These are phyloP conservation scores for Scaptomyza caliginosa DNA, from an alignment of 2,888 invertebrate genomes.

Conservation along the genomic window DNA sequence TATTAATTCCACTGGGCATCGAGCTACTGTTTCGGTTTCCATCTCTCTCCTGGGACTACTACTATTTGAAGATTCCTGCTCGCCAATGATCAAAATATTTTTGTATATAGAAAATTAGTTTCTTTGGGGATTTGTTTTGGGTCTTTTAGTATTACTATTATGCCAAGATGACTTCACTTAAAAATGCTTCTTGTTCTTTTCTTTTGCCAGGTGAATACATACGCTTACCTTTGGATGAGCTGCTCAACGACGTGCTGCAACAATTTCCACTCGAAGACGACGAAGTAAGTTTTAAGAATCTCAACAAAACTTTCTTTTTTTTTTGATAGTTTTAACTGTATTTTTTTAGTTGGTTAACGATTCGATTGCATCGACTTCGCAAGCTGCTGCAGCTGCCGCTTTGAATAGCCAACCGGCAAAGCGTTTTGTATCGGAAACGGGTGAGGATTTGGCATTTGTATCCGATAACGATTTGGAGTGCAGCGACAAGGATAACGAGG, in stretches of 20 bases:
- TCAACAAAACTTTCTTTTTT: constrained; percentile 4
- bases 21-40: constrained; percentile 64
- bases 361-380: constrained; percentile 79
- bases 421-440: constrained; percentile 58
- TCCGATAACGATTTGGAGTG: constrained; percentile 6
- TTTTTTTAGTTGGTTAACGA: constrained; percentile 57
- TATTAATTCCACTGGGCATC: constrained; percentile 55
- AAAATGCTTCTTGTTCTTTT: constrained; percentile 10
- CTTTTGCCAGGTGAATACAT: constrained; percentile 82
- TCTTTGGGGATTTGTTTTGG: constrained; percentile 4
- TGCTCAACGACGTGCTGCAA: constrained; percentile 83
- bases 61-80: constrained; percentile 35
- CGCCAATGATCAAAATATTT: constrained; percentile 80
- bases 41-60: constrained; percentile 33
- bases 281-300: constrained; percentile 69
- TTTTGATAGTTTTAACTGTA: neutral
- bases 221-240: constrained; percentile 83
- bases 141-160: constrained; percentile 9
- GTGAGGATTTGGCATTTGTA: constrained; percentile 46
- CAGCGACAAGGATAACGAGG: constrained; percentile 38
- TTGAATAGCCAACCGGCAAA: constrained; percentile 38
- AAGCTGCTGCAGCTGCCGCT: constrained; percentile 73
- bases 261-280: constrained; percentile 75
- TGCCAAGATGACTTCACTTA: constrained; percentile 46
- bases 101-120: constrained; percentile 32